Evolutionary conservation across 2,113 vertebrate genomes (phyloP).

Genomic region (Thamnophis sirtalis): DNA sequence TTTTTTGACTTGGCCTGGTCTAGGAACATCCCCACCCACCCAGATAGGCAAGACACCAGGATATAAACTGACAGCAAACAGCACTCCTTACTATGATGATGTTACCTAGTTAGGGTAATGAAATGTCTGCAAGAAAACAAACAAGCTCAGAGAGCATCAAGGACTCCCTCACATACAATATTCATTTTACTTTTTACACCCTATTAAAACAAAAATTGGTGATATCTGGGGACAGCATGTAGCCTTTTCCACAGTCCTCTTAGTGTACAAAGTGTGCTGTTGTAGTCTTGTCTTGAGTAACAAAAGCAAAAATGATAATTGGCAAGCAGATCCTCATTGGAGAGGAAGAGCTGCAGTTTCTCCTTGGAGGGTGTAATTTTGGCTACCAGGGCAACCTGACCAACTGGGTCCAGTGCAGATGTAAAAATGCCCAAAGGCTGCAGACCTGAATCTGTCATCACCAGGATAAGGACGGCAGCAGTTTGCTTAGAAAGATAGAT

Average conservation of each 20-base stretch:
- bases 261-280: not conserved
- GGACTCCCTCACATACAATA: not conserved
- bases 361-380: not conserved
- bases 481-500: not conserved
- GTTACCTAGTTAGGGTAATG: too few relatives aligned
- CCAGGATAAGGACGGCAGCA: not conserved
- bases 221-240: not conserved
- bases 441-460: not conserved
- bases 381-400: not conserved
- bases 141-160: too few relatives aligned
- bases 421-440: not conserved
- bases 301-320: not conserved
- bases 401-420: not conserved
- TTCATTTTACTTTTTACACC: not conserved
- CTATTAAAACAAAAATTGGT: not conserved
- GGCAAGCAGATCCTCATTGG: not conserved
- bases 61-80: too few relatives aligned
- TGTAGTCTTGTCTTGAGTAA: not conserved
- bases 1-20: too few relatives aligned
- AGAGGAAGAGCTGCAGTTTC: not conserved
- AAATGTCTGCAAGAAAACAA: too few relatives aligned
- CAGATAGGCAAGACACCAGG: too few relatives aligned
- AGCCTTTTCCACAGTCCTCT: not conserved
- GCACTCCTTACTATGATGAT: too few relatives aligned
- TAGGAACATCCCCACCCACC: too few relatives aligned